Conservation (phyloP, 2,888 invertebrate genomes). For the Abrostola tripartita region DNA sequence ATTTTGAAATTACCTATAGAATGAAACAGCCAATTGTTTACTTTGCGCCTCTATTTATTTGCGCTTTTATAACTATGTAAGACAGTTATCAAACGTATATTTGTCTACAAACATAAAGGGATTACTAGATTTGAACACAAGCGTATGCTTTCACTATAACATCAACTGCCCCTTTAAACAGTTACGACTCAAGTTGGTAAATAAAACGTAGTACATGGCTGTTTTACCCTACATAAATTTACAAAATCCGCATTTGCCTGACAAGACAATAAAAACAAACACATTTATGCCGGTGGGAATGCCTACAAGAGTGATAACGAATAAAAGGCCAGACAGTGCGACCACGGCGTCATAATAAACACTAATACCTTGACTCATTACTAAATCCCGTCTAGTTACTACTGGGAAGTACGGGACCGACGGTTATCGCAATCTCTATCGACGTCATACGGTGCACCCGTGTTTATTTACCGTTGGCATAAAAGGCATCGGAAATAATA, state of each 20-base stretch:
- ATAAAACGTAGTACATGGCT: constrained; percentile 22
- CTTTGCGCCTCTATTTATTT: not conserved
- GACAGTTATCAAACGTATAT: too few species aligned
- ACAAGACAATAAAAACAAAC: constrained; percentile 67
- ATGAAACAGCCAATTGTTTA: constrained; percentile 37
- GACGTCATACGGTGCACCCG: constrained; percentile 17
- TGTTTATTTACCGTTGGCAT: constrained; percentile 20
- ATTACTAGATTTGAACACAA: too few species aligned
- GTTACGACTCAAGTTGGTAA: not conserved
- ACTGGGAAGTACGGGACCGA: constrained; percentile 6
- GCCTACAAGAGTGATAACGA: constrained; percentile 78
- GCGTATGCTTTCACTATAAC: too few species aligned
- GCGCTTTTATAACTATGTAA: too few species aligned
- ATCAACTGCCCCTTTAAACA: not conserved
- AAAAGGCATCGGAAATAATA: constrained; percentile 30
- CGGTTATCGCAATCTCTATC: constrained; percentile 30
- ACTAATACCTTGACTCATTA: constrained; percentile 49
- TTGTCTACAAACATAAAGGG: too few species aligned
- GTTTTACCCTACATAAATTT: constrained; percentile 49
- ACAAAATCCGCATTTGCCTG: constrained; percentile 60
- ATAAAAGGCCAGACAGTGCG: constrained; percentile 67
- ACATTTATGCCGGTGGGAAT: constrained; percentile 73
- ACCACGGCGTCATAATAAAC: constrained; percentile 64
- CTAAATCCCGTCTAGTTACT: constrained; percentile 8
- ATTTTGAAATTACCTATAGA: constrained; percentile 39